A percentile compares a stretch with the other conserved stretches of the same genome.
Evolutionary conservation across 2,113 vertebrate genomes (phyloP).

Genomic region (Callospermophilus lateralis): DNA sequence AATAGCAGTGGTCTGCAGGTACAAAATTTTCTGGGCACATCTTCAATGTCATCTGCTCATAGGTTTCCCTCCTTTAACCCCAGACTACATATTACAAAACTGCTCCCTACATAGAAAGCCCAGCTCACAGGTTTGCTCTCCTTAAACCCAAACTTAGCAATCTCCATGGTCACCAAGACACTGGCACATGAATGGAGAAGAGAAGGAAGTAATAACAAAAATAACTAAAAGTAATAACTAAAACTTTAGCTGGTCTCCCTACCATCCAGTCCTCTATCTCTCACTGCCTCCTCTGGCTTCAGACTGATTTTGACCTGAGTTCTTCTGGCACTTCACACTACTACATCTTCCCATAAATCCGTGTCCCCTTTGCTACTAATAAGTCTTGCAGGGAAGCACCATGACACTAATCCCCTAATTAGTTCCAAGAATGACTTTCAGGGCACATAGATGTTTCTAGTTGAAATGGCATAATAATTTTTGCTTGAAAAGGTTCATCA

Average conservation of each 20-base stretch:
- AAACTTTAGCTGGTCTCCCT: no score
- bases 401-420: neutral
- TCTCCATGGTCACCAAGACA: neutral
- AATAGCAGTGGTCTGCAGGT: neutral
- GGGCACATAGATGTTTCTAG: neutral
- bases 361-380: neutral
- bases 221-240: neutral
- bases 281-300: neutral
- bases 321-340: neutral
- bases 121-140: neutral
- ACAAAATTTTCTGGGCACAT: neutral
- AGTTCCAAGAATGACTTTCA: neutral
- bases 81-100: neutral
- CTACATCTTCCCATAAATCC: neutral
- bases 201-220: neutral
- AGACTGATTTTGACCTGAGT: neutral
- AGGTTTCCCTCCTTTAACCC: no score
- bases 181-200: neutral
- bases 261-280: neutral
- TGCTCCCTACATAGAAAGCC: neutral
- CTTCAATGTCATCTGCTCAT: neutral
- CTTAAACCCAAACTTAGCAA: neutral
- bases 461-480: neutral
- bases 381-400: neutral
- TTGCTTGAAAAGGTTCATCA: neutral